These are phyloP conservation scores for Otolemur garnettii DNA, from an alignment of 2,113 vertebrate genomes.

Conservation along the genomic window DNA sequence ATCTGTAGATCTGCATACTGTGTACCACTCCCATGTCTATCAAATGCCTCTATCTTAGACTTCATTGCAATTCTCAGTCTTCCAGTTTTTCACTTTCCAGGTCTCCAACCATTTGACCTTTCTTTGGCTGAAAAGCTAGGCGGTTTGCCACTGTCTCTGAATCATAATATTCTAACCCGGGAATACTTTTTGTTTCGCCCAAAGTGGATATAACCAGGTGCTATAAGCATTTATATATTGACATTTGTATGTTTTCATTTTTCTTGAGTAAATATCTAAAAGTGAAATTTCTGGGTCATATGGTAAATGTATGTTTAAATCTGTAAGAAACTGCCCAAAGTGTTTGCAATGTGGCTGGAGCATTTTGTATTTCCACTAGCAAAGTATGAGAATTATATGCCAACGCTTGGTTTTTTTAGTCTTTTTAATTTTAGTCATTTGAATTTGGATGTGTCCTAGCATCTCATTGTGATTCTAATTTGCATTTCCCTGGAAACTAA, in stretches of 20 bases:
- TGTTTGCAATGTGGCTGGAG: neutral
- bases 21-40: neutral
- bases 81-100: neutral
- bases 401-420: neutral
- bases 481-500: constrained; percentile 1
- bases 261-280: constrained; percentile 34
- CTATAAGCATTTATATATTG: neutral
- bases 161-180: neutral
- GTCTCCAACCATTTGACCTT: neutral
- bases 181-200: neutral
- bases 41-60: neutral
- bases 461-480: constrained; percentile 39
- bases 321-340: neutral
- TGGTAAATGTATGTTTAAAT: constrained; percentile 13
- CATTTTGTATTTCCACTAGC: neutral
- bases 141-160: neutral
- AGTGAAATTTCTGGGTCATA: constrained; percentile 9
- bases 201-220: neutral
- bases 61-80: neutral
- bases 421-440: constrained; percentile 60
- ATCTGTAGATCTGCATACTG: neutral
- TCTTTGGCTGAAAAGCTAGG: constrained; percentile 1
- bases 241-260: neutral
- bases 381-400: neutral
- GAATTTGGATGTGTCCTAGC: constrained; percentile 13